A percentile compares a stretch with the other conserved stretches of the same genome.
Evolutionary conservation across 2,113 vertebrate species (phyloP).

Genomic region (Rhinopomastus cyanomelas): DNA sequence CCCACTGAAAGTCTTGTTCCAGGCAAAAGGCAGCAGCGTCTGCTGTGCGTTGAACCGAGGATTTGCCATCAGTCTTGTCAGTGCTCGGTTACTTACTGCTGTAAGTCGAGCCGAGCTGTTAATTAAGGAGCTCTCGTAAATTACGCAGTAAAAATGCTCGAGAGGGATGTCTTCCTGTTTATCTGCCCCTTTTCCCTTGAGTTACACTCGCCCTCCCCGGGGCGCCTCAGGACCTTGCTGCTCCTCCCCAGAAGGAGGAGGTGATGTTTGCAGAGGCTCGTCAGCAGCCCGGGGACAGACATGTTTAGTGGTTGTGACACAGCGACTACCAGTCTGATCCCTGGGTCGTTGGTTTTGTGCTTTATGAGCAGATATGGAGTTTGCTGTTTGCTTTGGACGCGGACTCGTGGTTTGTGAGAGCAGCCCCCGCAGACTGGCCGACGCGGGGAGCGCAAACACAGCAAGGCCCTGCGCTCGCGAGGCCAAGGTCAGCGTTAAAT

Average conservation of each 20-base stretch:
- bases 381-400: neutral
- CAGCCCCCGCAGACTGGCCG: neutral
- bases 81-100: neutral
- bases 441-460: neutral
- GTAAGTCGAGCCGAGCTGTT: neutral
- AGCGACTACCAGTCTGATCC: neutral
- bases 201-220: neutral
- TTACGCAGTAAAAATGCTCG: neutral
- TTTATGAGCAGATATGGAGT: neutral
- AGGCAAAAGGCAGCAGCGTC: neutral
- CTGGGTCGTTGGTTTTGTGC: neutral
- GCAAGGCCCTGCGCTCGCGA: neutral
- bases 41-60: neutral
- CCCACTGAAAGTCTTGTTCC: neutral
- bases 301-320: neutral
- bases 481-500: neutral
- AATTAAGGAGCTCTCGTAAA: neutral
- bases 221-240: neutral
- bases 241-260: neutral
- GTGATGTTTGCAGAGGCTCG: accelerated
- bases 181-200: neutral
- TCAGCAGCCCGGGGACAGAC: neutral
- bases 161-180: neutral
- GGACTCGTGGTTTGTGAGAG: neutral
- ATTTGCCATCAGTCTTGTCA: neutral